phyloP scores from a whole-genome alignment of 2,113 vertebrate genomes.

The Elanus axillaris region DNA sequence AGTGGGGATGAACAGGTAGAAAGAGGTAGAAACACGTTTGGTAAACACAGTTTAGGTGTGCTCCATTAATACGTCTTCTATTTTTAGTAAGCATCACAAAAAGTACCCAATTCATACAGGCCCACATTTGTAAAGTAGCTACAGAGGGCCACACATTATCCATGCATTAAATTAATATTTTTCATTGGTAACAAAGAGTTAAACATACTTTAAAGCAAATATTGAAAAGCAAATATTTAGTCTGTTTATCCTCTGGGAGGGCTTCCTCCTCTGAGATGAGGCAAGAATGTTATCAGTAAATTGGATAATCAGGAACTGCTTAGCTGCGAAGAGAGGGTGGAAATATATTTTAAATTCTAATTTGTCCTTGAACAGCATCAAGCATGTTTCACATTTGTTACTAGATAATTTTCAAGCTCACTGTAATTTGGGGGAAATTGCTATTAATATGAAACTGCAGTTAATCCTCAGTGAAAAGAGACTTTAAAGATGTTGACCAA shows the following conservation, averaged over 20 bases:
- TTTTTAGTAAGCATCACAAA: neutral
- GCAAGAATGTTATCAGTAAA: slow-evolving; percentile 39
- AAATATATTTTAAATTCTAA: slow-evolving; percentile 48
- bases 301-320: slow-evolving; percentile 46
- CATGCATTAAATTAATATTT: neutral
- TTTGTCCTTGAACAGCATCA: slow-evolving; percentile 36
- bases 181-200: neutral
- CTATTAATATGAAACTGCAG: neutral
- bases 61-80: neutral
- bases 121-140: neutral
- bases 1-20: neutral
- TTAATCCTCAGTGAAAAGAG: neutral
- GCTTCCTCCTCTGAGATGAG: slow-evolving; percentile 30
- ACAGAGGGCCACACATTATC: neutral
- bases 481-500: neutral
- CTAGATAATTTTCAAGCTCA: neutral
- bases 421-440: neutral
- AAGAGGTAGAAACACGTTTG: neutral
- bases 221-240: neutral
- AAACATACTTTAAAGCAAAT: slow-evolving; percentile 3
- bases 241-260: slow-evolving; percentile 25
- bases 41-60: accelerated
- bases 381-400: slow-evolving; percentile 14
- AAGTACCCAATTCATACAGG: neutral
- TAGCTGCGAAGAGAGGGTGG: slow-evolving; percentile 11